These are phyloP conservation scores for Anoplius nigerrimus DNA, from an alignment of 2,888 invertebrate species.

Conservation along the genomic window DNA sequence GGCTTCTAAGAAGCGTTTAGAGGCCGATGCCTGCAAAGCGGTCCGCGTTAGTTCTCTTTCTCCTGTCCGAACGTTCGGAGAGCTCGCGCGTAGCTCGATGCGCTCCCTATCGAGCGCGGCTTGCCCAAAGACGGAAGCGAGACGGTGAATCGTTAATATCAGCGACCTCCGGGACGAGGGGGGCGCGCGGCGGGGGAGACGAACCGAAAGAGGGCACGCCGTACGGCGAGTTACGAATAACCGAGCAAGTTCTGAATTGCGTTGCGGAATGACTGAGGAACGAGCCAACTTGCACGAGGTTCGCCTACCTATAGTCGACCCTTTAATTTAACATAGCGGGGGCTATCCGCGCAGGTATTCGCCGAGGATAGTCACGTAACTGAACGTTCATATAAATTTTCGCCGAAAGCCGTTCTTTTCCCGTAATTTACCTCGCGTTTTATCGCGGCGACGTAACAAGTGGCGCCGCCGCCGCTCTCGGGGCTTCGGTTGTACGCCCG, in stretches of 20 bases:
- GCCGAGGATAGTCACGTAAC: constrained; percentile 13
- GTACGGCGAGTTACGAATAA: constrained; percentile 30
- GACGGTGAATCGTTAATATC: constrained; percentile 13
- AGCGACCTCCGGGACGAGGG: not conserved
- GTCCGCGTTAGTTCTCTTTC: no score
- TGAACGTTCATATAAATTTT: constrained; percentile 30
- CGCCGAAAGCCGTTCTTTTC: not conserved
- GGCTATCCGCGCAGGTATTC: constrained; percentile 9
- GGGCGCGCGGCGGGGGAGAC: not conserved
- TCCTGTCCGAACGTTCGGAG: no score
- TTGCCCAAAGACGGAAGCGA: constrained; percentile 1
- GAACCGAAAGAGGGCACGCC: constrained; percentile 22
- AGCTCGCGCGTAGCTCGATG: not conserved
- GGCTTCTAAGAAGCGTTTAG: not conserved
- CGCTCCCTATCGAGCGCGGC: not conserved
- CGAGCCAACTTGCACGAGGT: constrained; percentile 33
- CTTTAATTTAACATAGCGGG: constrained; percentile 40
- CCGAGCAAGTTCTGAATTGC: constrained; percentile 31
- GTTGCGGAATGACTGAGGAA: constrained; percentile 33
- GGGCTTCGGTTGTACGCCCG: not conserved
- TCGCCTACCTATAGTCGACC: constrained; percentile 19
- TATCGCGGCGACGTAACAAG: no score
- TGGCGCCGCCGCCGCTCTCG: not conserved
- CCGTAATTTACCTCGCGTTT: constrained; percentile 1
- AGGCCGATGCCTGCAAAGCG: no score